A percentile compares a stretch with the other conserved stretches of the same genome.
phyloP scores from a whole-genome alignment of 2,888 invertebrate genomes.

The Gandaritis pyraliata region DNA sequence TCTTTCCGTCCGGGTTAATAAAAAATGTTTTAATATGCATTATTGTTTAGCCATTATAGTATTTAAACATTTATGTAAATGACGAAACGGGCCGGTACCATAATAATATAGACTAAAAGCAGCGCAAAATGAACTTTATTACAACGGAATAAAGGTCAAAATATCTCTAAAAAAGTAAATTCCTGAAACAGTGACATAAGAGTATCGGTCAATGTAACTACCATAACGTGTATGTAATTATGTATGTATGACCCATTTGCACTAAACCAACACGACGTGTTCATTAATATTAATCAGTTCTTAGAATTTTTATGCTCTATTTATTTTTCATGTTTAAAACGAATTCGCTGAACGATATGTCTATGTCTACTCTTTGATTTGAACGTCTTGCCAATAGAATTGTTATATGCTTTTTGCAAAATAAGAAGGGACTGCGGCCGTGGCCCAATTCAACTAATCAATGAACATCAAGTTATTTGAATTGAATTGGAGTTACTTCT shows the following conservation, averaged over 20 bases:
- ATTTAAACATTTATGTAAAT: no score
- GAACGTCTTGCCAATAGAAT: conserved; percentile 7
- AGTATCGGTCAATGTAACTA: conserved; percentile 9
- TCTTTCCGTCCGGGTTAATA: neutral
- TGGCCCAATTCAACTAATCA: no score
- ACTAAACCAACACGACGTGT: conserved; percentile 41
- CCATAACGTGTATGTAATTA: conserved; percentile 14
- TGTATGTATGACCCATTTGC: conserved; percentile 44
- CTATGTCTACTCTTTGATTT: conserved; percentile 38
- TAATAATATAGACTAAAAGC: no score
- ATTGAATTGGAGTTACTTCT: no score
- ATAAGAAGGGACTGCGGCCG: no score
- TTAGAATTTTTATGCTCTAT: conserved; percentile 53
- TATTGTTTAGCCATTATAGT: no score
- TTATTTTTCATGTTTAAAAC: conserved; percentile 52
- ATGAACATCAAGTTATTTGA: neutral
- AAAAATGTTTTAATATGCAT: neutral
- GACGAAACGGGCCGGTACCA: no score
- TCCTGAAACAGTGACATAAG: conserved; percentile 1
- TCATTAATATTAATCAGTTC: conserved; percentile 58
- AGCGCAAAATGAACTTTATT: no score
- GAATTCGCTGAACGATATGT: conserved; percentile 49
- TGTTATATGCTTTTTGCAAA: neutral
- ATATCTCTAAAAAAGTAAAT: neutral
- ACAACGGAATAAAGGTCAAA: no score